Conservation (phyloP, 1,140 invertebrate genomes). For the Ladona fulva region DNA sequence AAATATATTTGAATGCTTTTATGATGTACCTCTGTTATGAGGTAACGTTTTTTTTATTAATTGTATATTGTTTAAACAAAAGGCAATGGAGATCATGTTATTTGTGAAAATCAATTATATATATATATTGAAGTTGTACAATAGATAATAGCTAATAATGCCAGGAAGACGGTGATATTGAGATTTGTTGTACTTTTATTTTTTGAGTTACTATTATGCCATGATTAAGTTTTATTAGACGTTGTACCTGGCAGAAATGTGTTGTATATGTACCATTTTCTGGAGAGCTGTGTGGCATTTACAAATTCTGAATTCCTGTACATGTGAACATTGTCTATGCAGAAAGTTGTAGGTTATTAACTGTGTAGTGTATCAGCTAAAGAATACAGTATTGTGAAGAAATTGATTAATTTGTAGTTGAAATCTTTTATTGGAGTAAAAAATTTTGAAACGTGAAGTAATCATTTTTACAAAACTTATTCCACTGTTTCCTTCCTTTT, state of each 20-base stretch:
- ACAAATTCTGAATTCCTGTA: conserved; percentile 3
- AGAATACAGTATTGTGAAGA: conserved; percentile 5
- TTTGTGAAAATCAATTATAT: not conserved
- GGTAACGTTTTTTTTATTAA: not conserved
- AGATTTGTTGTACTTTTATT: not conserved
- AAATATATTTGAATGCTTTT: not conserved
- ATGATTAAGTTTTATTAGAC: not conserved
- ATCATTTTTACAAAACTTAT: not conserved
- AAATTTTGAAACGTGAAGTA: not conserved
- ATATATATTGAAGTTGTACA: conserved; percentile 7
- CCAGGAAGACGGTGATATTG: not conserved
- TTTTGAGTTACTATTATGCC: not conserved
- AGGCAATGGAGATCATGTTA: not conserved
- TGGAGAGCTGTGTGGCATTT: not conserved
- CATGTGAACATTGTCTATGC: conserved; percentile 9
- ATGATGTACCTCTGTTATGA: not conserved
- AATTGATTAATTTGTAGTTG: not conserved
- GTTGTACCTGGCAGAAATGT: not conserved
- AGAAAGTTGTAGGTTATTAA: not conserved
- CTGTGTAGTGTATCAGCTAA: conserved; percentile 9
- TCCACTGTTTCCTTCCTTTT: no score
- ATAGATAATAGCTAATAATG: not conserved
- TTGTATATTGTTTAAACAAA: not conserved
- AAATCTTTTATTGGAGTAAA: conserved; percentile 10
- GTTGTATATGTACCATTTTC: not conserved